Evolutionary conservation across 2,888 invertebrate genomes (phyloP), one percentile per base, ranked within the genome.

Genomic region (Phoenoteleia sp.): DNA sequence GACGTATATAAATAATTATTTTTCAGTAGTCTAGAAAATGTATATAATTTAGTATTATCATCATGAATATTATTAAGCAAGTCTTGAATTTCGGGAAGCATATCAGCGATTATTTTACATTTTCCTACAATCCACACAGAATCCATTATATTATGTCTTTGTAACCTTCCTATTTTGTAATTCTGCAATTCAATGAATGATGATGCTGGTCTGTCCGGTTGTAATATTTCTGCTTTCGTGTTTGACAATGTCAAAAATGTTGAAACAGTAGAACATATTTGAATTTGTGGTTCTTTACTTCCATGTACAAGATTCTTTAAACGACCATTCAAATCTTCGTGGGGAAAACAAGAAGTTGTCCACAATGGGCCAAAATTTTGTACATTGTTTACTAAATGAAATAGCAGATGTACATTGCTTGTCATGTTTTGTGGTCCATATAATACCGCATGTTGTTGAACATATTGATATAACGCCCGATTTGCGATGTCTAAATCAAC

Each of bases 331-430:
- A n/a, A n/a, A n/a, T n/a, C n/a, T n/a, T n/a, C n/a, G n/a, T n/a
- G n/a, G n/a, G n/a, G n/a, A n/a, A n/a, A n/a, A n/a, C n/a, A n/a
- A n/a, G n/a, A n/a, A n/a, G 29, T 29, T 6, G 9, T 9, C 29
- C 29, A 29, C 9, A 29, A 9, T 42, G 15, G 42, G 3, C 42
- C 42, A 42, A 42, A 42, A n/a, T 42, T n/a, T 3, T 23, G 19
- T 1, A 87, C 86, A 21, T 39, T 52, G 13, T 82, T 62, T 7
- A 81, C 19, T 29, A 88, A 69, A 72, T 89, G 88, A 5, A 86
- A 52, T 9, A 89, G 33, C 6, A 64, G 45, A 74, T 88, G 87
- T 5, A 87, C 17, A 71, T 86, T 88, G 6, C 47, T 49, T 0
- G 83, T 80, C 85, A 88, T 86, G 27, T 87, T 60, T 11, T 47